A percentile compares a stretch with the other conserved stretches of the same genome.
These are phyloP conservation scores for Campylomormyrus tamandua DNA, from an alignment of 2,113 vertebrate species.

Conservation along the genomic window DNA sequence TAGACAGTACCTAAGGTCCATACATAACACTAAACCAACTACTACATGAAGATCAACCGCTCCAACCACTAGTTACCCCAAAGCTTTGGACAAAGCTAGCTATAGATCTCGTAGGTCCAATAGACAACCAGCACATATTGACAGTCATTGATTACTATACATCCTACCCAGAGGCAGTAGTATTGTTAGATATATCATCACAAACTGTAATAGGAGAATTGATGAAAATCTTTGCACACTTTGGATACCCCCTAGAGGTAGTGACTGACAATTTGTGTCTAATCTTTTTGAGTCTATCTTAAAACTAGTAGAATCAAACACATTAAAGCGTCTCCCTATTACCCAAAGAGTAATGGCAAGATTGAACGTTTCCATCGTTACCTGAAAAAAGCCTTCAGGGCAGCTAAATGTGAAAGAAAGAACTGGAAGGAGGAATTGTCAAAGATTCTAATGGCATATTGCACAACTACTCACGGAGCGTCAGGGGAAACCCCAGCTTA, in stretches of 20 bases:
- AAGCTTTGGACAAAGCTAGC: neutral
- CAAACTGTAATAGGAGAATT: neutral
- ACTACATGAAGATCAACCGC: neutral
- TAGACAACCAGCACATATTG: neutral
- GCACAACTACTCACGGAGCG: neutral
- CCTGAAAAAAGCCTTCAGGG: conserved; percentile 22
- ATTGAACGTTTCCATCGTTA: conserved; percentile 19
- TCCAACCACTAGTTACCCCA: neutral
- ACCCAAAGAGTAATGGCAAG: conserved; percentile 18
- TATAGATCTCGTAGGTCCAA: neutral
- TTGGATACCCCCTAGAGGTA: neutral
- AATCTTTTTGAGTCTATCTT: neutral
- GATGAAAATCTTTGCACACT: neutral
- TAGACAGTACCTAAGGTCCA: too few species aligned
- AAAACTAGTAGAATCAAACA: conserved; percentile 14
- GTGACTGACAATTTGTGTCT: conserved; percentile 9
- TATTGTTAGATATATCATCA: neutral
- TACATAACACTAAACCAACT: neutral
- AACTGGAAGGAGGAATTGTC: neutral
- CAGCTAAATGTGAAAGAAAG: conserved; percentile 4
- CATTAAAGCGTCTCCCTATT: conserved; percentile 15
- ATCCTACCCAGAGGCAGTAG: neutral
- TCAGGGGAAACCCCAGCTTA: too few species aligned
- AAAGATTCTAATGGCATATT: conserved; percentile 9
- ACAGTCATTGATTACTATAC: neutral